Evolutionary conservation across 2,113 vertebrate genomes (phyloP).

Genomic region (Calypte anna): DNA sequence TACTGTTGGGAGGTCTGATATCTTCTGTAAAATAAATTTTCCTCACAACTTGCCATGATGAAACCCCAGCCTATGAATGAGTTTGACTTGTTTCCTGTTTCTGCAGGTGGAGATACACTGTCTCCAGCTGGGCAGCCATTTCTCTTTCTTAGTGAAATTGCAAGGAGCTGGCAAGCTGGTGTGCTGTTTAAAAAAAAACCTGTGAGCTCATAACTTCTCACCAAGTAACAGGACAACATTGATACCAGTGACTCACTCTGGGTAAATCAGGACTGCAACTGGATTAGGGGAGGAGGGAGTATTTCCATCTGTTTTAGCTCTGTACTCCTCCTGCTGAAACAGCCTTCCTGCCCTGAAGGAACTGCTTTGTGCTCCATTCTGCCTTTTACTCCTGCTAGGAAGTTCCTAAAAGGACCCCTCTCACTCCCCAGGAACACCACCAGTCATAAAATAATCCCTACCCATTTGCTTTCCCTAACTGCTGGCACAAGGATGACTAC

Average conservation of each 20-base stretch:
- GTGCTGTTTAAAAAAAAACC: not conserved
- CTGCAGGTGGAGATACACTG: conserved; percentile 3
- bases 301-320: not conserved
- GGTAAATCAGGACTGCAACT: not conserved
- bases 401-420: not conserved
- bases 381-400: not conserved
- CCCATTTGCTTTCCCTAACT: not conserved
- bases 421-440: not conserved
- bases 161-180: not conserved
- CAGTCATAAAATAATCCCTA: not conserved
- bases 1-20: not conserved
- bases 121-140: not conserved
- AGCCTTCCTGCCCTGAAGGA: not conserved
- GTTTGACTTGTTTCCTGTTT: not conserved
- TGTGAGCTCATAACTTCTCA: not conserved
- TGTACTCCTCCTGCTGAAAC: accelerated
- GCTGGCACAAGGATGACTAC: not conserved
- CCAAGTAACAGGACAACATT: not conserved
- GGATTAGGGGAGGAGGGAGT: not conserved
- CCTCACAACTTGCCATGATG: not conserved
- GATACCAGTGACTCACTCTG: not conserved
- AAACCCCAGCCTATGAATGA: not conserved
- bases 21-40: not conserved
- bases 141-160: not conserved
- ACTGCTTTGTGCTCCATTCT: not conserved